These are phyloP conservation scores for Hassar affinis DNA, from an alignment of 2,113 vertebrate genomes.

Conservation along the genomic window DNA sequence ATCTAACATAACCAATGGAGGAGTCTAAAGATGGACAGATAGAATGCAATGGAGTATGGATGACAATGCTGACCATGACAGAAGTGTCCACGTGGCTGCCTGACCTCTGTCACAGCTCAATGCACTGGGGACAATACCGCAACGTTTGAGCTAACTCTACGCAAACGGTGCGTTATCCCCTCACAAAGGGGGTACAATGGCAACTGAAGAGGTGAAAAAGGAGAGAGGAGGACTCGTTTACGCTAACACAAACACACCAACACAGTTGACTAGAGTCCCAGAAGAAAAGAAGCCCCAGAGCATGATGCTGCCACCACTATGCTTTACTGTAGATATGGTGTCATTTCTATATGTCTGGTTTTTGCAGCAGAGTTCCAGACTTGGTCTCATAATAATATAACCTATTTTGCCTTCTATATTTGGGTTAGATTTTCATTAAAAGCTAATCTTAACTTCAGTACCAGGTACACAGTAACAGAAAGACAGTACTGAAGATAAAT, in stretches of 20 bases:
- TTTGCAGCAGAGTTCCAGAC: background rate
- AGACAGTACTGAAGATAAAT: too few species aligned
- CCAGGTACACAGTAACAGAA: too few species aligned
- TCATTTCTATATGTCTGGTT: background rate
- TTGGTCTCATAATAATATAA: background rate
- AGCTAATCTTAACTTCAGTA: too few species aligned
- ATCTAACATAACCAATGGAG: background rate
- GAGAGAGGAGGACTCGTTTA: conserved; percentile 57
- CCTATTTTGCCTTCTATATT: too few species aligned
- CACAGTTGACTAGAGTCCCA: background rate
- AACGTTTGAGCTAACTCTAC: conserved; percentile 60
- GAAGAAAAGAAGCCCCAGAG: background rate
- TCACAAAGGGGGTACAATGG: conserved; percentile 50
- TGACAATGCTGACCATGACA: background rate
- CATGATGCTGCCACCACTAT: background rate
- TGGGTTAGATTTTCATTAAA: too few species aligned
- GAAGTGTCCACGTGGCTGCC: conserved; percentile 47
- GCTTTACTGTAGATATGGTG: background rate
- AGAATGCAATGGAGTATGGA: background rate
- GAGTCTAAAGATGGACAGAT: background rate
- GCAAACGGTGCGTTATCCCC: conserved; percentile 67
- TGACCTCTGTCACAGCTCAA: conserved; percentile 47
- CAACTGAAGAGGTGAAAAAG: conserved; percentile 20
- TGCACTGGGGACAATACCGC: conserved; percentile 53
- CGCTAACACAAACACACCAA: background rate